A percentile compares a stretch with the other conserved stretches of the same genome.
Conservation (phyloP, 2,888 invertebrate genomes). For the Diaperis boleti region DNA sequence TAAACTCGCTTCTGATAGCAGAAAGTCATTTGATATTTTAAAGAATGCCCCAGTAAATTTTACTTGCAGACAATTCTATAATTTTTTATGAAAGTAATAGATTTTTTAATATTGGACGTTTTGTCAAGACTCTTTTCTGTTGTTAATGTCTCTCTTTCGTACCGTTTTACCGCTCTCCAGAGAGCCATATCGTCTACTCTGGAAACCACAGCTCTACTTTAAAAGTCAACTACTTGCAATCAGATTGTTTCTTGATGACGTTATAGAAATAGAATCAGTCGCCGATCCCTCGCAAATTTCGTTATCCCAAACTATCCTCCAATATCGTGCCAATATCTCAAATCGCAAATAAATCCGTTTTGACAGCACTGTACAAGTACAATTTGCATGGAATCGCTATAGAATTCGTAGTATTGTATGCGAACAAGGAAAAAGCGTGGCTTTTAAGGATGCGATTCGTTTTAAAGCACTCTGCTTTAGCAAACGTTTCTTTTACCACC, state of each 20-base stretch:
- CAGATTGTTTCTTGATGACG: constrained; percentile 2
- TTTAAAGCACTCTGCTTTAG: constrained; percentile 59
- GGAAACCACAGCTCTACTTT: background rate
- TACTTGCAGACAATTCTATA: too few species aligned
- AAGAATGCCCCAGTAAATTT: too few species aligned
- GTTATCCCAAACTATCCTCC: constrained; percentile 25
- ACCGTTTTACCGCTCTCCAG: too few species aligned
- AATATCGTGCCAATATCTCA: constrained; percentile 18
- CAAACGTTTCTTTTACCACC: constrained; percentile 60
- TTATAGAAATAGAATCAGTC: constrained; percentile 17
- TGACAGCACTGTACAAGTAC: constrained; percentile 48
- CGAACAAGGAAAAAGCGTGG: constrained; percentile 63
- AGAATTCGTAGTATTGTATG: constrained; percentile 58
- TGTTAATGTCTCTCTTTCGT: too few species aligned
- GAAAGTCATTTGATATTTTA: too few species aligned
- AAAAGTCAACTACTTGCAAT: too few species aligned
- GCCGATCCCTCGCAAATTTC: constrained; percentile 23
- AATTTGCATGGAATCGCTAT: constrained; percentile 63
- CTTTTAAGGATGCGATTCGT: constrained; percentile 60
- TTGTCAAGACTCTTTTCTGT: too few species aligned
- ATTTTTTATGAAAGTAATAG: too few species aligned
- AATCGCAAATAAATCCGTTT: constrained; percentile 29
- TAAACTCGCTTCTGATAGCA: too few species aligned
- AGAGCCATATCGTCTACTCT: background rate
- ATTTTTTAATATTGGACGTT: too few species aligned